phyloP scores from a whole-genome alignment of 2,888 invertebrate species.

The Portevinia maculata region DNA sequence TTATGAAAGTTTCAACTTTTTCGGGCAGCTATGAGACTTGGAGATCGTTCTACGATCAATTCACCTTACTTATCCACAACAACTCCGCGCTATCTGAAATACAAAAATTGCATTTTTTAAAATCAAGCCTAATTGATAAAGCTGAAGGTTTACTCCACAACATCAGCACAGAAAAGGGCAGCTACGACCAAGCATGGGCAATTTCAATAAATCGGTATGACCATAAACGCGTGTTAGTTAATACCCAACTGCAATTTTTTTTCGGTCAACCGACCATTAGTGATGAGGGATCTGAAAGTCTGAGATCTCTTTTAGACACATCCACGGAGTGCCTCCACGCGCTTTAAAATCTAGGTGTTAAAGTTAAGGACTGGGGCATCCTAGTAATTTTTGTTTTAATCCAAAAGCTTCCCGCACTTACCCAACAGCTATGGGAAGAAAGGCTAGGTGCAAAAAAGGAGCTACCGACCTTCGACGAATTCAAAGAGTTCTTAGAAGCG shows the following conservation, averaged over 20 bases:
- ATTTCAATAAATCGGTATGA: not conserved
- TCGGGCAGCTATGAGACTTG: constrained; percentile 14
- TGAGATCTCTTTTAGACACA: not conserved
- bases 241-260: constrained; percentile 1
- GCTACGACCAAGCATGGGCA: too few species aligned
- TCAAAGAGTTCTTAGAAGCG: not conserved
- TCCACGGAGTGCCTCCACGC: not conserved
- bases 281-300: not conserved
- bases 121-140: not conserved
- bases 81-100: not conserved
- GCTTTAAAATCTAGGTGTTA: too few species aligned
- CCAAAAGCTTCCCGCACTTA: not conserved
- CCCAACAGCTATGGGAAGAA: constrained; percentile 9
- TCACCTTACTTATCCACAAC: not conserved
- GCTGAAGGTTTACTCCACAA: not conserved
- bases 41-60: not conserved
- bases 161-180: constrained; percentile 1
- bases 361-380: too few species aligned
- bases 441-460: not conserved
- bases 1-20: too few species aligned
- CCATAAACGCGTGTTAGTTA: constrained; percentile 9
- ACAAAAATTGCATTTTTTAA: not conserved
- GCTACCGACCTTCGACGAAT: not conserved
- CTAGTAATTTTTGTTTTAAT: not conserved
- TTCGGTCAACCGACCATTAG: not conserved